Percentiles rank a stretch among this genome's conserved stretches.
These are phyloP conservation scores for Cynaeus angustus DNA, from an alignment of 2,888 invertebrate species.

Conservation along the genomic window DNA sequence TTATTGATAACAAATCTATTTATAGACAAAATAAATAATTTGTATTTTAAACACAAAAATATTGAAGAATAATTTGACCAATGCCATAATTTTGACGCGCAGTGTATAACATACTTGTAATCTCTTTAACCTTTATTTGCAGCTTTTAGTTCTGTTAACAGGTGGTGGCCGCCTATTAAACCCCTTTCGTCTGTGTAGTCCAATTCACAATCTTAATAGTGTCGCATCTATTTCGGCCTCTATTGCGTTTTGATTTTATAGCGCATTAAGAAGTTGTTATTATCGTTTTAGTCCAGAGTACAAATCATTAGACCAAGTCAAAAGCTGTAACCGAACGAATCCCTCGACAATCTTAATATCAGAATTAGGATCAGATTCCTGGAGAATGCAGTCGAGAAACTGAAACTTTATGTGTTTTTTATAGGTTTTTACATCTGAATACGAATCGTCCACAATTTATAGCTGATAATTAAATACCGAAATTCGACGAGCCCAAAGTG, in stretches of 20 bases:
- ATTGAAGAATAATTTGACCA: no score
- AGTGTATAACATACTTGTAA: no score
- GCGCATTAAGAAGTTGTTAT: constrained; percentile 26
- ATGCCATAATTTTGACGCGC: no score
- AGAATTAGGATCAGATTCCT: constrained; percentile 31
- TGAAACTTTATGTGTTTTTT: constrained; percentile 35
- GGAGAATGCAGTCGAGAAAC: constrained; percentile 33
- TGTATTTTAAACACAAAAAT: no score
- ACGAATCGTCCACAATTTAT: constrained; percentile 19
- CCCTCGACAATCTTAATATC: constrained; percentile 24
- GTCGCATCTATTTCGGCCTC: background rate
- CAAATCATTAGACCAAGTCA: constrained; percentile 33
- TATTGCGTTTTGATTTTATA: constrained; percentile 11
- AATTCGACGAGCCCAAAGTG: constrained; percentile 14
- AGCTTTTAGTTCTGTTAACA: no score
- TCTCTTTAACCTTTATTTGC: no score
- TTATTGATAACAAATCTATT: no score
- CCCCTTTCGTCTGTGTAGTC: no score
- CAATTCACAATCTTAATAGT: background rate
- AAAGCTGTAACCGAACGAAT: constrained; percentile 10
- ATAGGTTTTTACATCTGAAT: constrained; percentile 18
- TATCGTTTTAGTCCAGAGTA: constrained; percentile 25
- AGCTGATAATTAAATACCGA: constrained; percentile 20
- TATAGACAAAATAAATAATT: no score
- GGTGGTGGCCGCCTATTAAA: no score